Evolutionary conservation across 2,888 invertebrate genomes (phyloP).

Genomic region (Tetrapedia diversipes): DNA sequence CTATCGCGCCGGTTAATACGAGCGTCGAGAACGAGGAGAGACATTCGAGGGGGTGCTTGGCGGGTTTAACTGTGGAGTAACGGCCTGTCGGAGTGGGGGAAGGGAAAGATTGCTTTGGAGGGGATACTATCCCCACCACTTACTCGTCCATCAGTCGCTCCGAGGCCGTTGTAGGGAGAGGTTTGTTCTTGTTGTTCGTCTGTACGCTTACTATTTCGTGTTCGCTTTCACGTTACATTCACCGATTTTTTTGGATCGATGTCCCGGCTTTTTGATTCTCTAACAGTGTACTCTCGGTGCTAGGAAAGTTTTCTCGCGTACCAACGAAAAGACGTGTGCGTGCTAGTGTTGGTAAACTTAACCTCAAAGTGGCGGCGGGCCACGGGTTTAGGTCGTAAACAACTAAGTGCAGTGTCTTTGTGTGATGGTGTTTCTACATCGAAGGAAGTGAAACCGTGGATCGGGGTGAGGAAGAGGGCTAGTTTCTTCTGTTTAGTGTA

Average conservation of each 20-base stretch:
- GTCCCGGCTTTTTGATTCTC: conserved; percentile 10
- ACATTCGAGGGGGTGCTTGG: conserved; percentile 74
- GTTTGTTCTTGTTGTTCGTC: conserved; percentile 51
- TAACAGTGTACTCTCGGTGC: conserved; percentile 12
- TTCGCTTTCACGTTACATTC: conserved; percentile 35
- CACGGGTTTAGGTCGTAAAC: conserved; percentile 51
- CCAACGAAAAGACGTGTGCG: conserved; percentile 52
- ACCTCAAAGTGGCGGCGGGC: conserved; percentile 62
- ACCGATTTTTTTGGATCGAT: conserved; percentile 19
- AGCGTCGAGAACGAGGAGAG: conserved; percentile 68
- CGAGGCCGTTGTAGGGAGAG: conserved; percentile 74
- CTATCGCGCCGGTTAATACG: conserved; percentile 82
- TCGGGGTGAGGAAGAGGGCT: background rate
- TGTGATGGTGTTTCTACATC: conserved; percentile 48
- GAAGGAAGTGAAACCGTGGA: conserved; percentile 32
- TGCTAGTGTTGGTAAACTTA: conserved; percentile 65
- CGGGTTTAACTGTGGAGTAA: conserved; percentile 70
- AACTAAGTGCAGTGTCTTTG: conserved; percentile 59
- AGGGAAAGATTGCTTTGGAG: conserved; percentile 45
- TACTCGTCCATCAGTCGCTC: conserved; percentile 77
- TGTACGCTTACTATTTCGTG: conserved; percentile 32
- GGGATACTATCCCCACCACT: conserved; percentile 76
- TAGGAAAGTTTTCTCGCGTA: conserved; percentile 20
- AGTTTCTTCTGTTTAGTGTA: conserved; percentile 22
- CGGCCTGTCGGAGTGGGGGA: conserved; percentile 54